These are phyloP conservation scores for Heliothis peltigera DNA, from an alignment of 2,888 invertebrate genomes.

Conservation along the genomic window DNA sequence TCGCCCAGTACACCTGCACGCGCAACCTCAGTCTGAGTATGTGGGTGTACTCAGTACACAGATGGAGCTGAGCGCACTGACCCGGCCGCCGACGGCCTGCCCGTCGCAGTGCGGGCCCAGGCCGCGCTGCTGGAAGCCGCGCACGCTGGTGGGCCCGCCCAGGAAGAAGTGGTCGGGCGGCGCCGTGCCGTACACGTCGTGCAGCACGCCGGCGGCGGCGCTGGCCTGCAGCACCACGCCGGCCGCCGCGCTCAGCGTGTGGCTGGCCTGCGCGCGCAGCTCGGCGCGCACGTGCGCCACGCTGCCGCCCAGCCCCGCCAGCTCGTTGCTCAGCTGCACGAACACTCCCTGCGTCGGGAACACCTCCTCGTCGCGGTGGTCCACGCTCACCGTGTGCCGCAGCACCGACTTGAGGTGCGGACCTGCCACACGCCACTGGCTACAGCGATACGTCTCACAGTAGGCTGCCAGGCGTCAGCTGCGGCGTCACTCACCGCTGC, in stretches of 20 bases:
- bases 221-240: slow-evolving; percentile 91
- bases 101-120: slow-evolving; percentile 53
- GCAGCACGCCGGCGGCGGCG: slow-evolving; percentile 91
- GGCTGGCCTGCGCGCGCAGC: slow-evolving; percentile 78
- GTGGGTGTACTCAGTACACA: too few relatives aligned
- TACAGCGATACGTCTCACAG: too few relatives aligned
- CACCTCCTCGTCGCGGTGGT: slow-evolving; percentile 37
- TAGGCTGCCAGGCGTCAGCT: too few relatives aligned
- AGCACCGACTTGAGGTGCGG: slow-evolving; percentile 90
- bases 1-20: slow-evolving; percentile 92
- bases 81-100: slow-evolving; percentile 51
- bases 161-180: slow-evolving; percentile 55
- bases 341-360: slow-evolving; percentile 39
- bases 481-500: slow-evolving; percentile 86
- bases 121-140: slow-evolving; percentile 52
- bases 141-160: slow-evolving; percentile 52
- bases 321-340: slow-evolving; percentile 54
- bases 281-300: slow-evolving; percentile 97
- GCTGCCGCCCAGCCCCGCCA: slow-evolving; percentile 97
- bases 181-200: slow-evolving; percentile 50
- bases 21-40: too few relatives aligned
- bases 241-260: slow-evolving; percentile 61
- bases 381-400: slow-evolving; percentile 35
- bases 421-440: slow-evolving; percentile 83
- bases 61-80: slow-evolving; percentile 14